A percentile compares a stretch with the other conserved stretches of the same genome.
Evolutionary conservation across 2,797 vertebrate genomes (phyloP).

Genomic region (Psittacula echo): DNA sequence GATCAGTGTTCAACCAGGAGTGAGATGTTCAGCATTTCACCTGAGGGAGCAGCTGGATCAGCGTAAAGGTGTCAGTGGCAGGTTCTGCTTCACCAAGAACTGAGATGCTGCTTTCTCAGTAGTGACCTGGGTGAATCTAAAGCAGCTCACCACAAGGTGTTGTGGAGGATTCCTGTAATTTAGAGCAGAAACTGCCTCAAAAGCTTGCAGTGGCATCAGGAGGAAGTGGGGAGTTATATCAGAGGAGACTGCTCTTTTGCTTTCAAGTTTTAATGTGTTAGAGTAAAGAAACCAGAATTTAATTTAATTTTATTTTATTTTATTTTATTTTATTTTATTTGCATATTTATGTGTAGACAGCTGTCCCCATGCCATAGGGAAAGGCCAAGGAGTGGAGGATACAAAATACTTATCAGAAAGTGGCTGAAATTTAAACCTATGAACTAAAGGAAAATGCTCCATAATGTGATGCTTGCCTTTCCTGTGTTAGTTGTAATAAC

Average conservation of each 20-base stretch:
- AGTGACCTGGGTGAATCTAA: not conserved
- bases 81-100: not conserved
- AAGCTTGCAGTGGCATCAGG: not conserved
- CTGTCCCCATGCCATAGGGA: not conserved
- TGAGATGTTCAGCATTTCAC: not conserved
- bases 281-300: not conserved
- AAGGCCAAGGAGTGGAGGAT: not conserved
- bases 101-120: not conserved
- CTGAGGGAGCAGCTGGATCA: not conserved
- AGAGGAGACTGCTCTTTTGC: not conserved
- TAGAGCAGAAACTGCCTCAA: not conserved
- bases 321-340: not conserved
- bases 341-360: fast-evolving
- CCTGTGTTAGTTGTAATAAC: not conserved
- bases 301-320: not conserved
- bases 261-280: not conserved
- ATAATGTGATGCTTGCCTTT: not conserved
- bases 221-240: not conserved
- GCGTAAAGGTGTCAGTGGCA: not conserved
- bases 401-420: not conserved
- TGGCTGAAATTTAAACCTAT: not conserved
- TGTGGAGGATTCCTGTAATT: not conserved
- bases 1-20: not conserved
- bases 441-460: not conserved
- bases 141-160: not conserved